Conservation (phyloP, 2,113 vertebrate genomes). For the Entomyzon cyanotis region DNA sequence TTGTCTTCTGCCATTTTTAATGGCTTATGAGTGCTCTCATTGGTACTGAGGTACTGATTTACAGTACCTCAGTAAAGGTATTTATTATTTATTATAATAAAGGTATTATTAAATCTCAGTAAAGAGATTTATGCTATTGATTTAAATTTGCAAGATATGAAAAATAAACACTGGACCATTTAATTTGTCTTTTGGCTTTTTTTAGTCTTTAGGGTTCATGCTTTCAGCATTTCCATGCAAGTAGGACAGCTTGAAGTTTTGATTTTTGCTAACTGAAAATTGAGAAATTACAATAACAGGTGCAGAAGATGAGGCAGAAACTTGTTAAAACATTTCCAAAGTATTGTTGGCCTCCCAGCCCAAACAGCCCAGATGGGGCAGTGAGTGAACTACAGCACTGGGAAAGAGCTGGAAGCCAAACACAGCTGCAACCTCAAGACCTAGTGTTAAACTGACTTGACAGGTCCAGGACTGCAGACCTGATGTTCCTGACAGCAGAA, state of each 20-base stretch:
- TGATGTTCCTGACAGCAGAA: neutral
- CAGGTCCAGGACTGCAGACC: neutral
- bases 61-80: too few species aligned
- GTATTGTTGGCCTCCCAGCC: neutral
- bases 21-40: rapidly evolving
- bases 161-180: neutral
- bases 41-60: neutral
- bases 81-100: too few species aligned
- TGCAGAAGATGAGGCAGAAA: neutral
- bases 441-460: neutral
- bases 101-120: too few species aligned
- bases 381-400: neutral
- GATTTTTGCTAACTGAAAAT: neutral
- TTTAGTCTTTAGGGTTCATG: neutral
- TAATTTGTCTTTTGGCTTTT: neutral
- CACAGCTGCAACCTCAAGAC: neutral
- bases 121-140: neutral
- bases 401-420: neutral
- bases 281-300: neutral
- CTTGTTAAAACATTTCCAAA: neutral
- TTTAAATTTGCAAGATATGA: neutral
- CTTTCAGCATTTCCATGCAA: neutral
- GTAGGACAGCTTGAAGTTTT: neutral
- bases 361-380: neutral
- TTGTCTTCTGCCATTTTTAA: neutral